Evolutionary conservation across 2,888 invertebrate species (phyloP).

Genomic region (Amblyjoppa proteus): DNA sequence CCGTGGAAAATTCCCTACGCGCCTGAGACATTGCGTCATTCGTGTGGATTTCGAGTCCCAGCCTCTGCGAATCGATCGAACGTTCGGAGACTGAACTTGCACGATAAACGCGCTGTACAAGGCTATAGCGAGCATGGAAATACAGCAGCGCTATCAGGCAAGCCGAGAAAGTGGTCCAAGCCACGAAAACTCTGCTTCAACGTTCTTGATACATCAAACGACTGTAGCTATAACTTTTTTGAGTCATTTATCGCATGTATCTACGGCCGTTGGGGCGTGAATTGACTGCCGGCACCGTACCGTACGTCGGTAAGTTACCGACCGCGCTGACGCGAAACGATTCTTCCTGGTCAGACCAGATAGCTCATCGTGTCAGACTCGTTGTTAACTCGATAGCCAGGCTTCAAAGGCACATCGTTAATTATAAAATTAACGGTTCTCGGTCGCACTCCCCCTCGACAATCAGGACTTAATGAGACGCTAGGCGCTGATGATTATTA

Average conservation of each 20-base stretch:
- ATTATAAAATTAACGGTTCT: constrained; percentile 46
- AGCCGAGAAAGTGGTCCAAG: background rate
- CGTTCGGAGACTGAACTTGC: background rate
- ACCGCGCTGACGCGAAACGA: background rate
- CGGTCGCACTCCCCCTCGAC: background rate
- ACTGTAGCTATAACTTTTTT: too few relatives aligned
- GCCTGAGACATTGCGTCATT: constrained; percentile 26
- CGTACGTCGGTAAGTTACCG: background rate
- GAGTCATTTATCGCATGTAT: background rate
- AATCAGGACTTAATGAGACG: constrained; percentile 26
- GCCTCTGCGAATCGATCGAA: background rate
- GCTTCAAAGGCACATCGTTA: constrained; percentile 35
- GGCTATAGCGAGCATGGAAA: background rate
- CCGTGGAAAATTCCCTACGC: constrained; percentile 26
- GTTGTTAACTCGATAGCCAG: background rate
- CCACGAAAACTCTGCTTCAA: background rate
- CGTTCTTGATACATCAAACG: background rate
- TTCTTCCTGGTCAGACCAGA: background rate
- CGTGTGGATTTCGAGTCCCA: background rate
- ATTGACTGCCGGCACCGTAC: background rate
- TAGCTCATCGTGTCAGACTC: constrained; percentile 10
- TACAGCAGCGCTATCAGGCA: background rate
- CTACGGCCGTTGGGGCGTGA: background rate
- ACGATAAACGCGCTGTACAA: background rate
- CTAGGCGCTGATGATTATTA: constrained; percentile 47